These are phyloP conservation scores for Nomada ruficornis DNA, from an alignment of 2,888 invertebrate genomes.

Conservation along the genomic window DNA sequence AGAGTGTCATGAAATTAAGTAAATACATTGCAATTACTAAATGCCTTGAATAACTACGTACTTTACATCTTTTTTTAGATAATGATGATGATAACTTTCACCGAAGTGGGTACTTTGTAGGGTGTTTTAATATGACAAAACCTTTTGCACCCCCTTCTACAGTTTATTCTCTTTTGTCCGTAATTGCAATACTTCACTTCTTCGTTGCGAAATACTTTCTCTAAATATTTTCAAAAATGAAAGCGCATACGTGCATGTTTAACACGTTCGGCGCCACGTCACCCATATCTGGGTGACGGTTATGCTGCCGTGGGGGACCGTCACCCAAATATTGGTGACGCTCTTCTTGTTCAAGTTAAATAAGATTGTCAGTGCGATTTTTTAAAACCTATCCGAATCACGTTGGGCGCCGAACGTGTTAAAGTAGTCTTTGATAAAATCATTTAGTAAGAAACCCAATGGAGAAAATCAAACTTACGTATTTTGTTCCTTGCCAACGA, in stretches of 20 bases:
- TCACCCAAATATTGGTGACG: no score
- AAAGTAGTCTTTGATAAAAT: neutral
- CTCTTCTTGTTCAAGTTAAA: no score
- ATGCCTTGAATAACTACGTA: neutral
- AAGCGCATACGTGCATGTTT: neutral
- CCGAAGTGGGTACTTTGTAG: neutral
- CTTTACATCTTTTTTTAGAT: neutral
- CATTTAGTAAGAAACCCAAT: no score
- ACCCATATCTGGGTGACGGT: no score
- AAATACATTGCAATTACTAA: neutral
- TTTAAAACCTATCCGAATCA: no score
- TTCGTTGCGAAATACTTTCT: neutral
- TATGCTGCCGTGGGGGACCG: no score
- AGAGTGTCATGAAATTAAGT: neutral
- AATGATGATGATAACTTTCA: neutral
- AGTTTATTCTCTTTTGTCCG: neutral
- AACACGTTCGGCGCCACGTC: no score
- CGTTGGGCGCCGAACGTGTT: no score
- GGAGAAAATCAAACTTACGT: no score
- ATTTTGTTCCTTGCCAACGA: no score
- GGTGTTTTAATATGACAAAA: neutral
- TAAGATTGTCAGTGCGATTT: no score
- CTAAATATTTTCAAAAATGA: neutral
- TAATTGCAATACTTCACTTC: neutral
- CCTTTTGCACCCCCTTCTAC: neutral